Evolutionary conservation across 1,140 invertebrate species (phyloP), one percentile per base, ranked within the genome.

Genomic region (Atta colombica): DNA sequence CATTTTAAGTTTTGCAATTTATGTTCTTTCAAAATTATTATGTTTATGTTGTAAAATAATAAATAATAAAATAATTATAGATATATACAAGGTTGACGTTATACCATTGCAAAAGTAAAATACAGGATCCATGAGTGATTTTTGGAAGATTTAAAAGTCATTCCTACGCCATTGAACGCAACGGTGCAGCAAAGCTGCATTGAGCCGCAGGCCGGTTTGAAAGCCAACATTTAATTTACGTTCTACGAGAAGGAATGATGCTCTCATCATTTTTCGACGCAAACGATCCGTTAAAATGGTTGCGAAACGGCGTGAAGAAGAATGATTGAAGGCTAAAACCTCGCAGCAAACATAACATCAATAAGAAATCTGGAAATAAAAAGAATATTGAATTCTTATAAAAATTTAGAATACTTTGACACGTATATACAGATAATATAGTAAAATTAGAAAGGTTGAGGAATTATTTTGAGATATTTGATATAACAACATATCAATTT

Each of bases 221-320:
- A 45, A 72, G 69, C 80, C 18, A 82, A 74, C 80, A 71, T 74
- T 84, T 75, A 71, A 84, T 84, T 84, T 75, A 60, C 80, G 69
- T 84, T 81, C 80, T 84, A 75, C 80, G 69, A 75, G 55, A 55
- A 75, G 58, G 80, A 84, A 84, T 74, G 69, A 84, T 82, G 80
- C 80, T 51, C 68, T 61, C 51, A 25, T 45, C 39, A 74, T 84
- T 84, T 84, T 84, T 75, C 39, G 69, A 45, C 55, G 39, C 28
- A 39, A 61, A 84, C 69, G 69, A 84, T 74, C 69, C 80, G 80
- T 84, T 84, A 84, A 84, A 84, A 74, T 61, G 69, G 55, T 63
- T 74, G 69, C 69, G 58, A 71, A 75, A 58, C 69, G 69, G 80
- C 18, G 80, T 49, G 69, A 84, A 75, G 55, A 53, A 84, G 69